These are phyloP conservation scores for Planiliza haematocheilus DNA, from an alignment of 2,113 vertebrate genomes.

Conservation along the genomic window DNA sequence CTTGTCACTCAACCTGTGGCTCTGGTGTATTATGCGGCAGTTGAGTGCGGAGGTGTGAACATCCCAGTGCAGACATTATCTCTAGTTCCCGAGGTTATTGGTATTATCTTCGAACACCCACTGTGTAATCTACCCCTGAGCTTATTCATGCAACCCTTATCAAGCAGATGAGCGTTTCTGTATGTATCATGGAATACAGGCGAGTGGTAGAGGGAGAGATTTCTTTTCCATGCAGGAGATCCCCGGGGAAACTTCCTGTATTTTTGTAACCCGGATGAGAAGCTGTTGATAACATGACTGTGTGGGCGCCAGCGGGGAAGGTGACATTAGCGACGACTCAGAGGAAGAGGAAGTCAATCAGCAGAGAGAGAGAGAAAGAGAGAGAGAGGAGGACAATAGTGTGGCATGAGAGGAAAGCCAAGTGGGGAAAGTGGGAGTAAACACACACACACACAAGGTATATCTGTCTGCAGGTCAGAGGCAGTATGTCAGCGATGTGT, in stretches of 20 bases:
- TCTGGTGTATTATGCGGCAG: conserved; percentile 3
- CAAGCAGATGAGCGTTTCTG: conserved; percentile 23
- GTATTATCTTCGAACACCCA: conserved; percentile 69
- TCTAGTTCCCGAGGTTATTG: conserved; percentile 38
- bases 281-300: conserved; percentile 74
- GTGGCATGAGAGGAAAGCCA: conserved; percentile 67
- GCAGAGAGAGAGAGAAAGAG: conserved; percentile 54
- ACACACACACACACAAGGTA: conserved; percentile 40
- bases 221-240: conserved; percentile 64
- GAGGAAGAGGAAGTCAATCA: conserved; percentile 81
- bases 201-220: conserved; percentile 52
- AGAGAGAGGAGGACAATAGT: conserved; percentile 66
- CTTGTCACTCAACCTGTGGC: conserved; percentile 51
- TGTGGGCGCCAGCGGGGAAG: conserved; percentile 73
- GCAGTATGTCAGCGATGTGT: conserved; percentile 13
- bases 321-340: conserved; percentile 77
- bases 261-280: conserved; percentile 76
- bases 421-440: conserved; percentile 66
- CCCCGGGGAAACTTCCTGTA: conserved; percentile 74
- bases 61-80: conserved; percentile 61
- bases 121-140: conserved; percentile 61
- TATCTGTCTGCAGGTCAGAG: conserved; percentile 55
- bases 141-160: conserved; percentile 51
- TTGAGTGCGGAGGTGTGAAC: conserved; percentile 42
- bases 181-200: conserved; percentile 31